Evolutionary conservation across 1,140 invertebrate species (phyloP), one percentile per base, ranked within the genome.

Genomic region (Heliconius eleuchia): DNA sequence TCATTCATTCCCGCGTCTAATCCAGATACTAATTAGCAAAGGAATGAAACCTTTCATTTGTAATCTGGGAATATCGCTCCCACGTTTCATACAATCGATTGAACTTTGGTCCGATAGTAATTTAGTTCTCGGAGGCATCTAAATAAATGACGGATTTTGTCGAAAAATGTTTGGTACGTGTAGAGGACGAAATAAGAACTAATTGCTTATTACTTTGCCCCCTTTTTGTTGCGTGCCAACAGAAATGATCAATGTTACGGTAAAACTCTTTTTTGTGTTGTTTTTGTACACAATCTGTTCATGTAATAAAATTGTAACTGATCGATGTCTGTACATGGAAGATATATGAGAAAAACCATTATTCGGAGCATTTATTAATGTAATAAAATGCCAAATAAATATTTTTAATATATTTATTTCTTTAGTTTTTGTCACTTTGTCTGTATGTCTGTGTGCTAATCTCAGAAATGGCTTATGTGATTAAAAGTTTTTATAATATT

Each of bases 141-240:
- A 72, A 71, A 77, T 77, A 52, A 77, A 72, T 77, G 27, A 77
- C 34, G 50, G 76, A 46, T 71, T 52, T 77, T 52, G 76, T 77
- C 70, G 76, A 77, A 71, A 76, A 77, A 77, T 77, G 19, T 72
- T 66, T 72, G 46, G 60, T 74, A 71, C 60, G 76, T 76, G 73
- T 77, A 84, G 80, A 80, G 80, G 76, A 81, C 82, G 82, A 77
- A 82, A 77, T 80, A 77, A 76, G 83, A 88, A 87, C 82, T 90
- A 89, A 90, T 90, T 87, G 86, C 83, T 86, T 88, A 88, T 87
- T 89, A 89, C 85, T 87, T 82, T 84, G 57, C 79, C 85, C 85
- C 84, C 84, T 84, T 87, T 89, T 87, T 86, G 84, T 89, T 88
- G 86, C 88, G 87, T 89, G 89, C 84, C 76, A 78, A 79, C 75